phyloP scores from a whole-genome alignment of 2,797 vertebrate species.

The Notolabrus celidotus region DNA sequence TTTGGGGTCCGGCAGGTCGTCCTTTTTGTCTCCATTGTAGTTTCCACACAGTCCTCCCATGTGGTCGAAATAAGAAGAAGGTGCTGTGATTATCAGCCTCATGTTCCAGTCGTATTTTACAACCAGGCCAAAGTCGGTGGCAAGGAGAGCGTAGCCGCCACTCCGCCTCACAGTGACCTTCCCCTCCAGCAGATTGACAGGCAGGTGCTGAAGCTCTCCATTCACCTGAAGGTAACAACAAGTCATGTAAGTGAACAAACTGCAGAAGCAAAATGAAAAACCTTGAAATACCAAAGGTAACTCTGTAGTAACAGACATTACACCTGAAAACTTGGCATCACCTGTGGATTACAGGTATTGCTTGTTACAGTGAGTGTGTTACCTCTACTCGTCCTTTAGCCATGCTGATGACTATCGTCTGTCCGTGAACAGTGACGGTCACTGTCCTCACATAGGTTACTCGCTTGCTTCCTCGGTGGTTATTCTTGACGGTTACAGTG shows the following conservation, averaged over 20 bases:
- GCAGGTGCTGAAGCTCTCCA: constrained; percentile 40
- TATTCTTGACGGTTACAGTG: constrained; percentile 46
- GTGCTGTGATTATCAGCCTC: constrained; percentile 79
- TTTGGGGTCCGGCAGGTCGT: constrained; percentile 34
- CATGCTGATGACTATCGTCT: constrained; percentile 27
- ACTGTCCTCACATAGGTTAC: constrained; percentile 49
- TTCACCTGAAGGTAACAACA: constrained; percentile 33
- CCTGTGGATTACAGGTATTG: neutral
- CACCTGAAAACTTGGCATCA: too few species aligned
- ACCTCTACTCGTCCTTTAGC: constrained; percentile 34
- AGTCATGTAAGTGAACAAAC: neutral
- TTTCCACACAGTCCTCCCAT: constrained; percentile 88
- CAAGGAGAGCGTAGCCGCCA: constrained; percentile 23
- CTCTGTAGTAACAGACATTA: too few species aligned
- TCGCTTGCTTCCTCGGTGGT: constrained; percentile 12
- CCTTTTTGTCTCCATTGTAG: constrained; percentile 75
- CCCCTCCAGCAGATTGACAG: constrained; percentile 8
- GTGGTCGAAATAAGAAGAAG: constrained; percentile 60
- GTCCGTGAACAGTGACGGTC: constrained; percentile 20
- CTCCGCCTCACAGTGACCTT: neutral
- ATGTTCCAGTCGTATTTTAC: constrained; percentile 86
- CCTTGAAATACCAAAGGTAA: too few species aligned
- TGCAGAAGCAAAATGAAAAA: too few species aligned
- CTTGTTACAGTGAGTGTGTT: neutral
- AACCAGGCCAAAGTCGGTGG: constrained; percentile 73